Percentiles rank a stretch among this genome's conserved stretches.
phyloP scores from a whole-genome alignment of 2,113 vertebrate genomes.

The Carassius carassius region DNA sequence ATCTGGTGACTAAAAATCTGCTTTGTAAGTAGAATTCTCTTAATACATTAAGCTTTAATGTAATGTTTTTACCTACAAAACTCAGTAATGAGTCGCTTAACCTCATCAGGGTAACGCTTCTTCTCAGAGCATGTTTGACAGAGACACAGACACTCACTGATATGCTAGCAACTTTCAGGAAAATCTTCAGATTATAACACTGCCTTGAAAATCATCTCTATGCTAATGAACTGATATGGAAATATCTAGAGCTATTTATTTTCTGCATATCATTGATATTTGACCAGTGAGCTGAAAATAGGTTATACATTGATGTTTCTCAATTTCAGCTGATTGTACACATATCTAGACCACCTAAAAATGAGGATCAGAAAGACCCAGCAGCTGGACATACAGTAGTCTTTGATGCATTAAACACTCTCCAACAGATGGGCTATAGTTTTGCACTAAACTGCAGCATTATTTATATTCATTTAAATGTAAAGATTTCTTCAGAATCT shows the following conservation, averaged over 20 bases:
- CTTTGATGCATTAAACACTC: too few relatives aligned
- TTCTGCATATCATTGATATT: neutral
- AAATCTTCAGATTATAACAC: neutral
- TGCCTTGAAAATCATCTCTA: neutral
- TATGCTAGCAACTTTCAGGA: neutral
- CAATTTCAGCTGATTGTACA: too few relatives aligned
- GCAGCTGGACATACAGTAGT: too few relatives aligned
- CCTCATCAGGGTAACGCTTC: neutral
- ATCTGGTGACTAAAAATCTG: neutral
- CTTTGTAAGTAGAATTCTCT: neutral
- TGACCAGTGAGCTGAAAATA: too few relatives aligned
- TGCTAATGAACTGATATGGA: neutral
- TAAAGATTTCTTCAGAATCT: too few relatives aligned
- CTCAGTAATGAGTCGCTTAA: neutral
- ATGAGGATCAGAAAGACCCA: too few relatives aligned
- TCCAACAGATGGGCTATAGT: too few relatives aligned
- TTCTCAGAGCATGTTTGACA: constrained; percentile 11
- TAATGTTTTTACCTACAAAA: neutral
- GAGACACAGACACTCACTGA: neutral
- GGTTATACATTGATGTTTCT: too few relatives aligned
- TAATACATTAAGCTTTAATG: neutral
- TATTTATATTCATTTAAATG: too few relatives aligned
- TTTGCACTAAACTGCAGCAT: too few relatives aligned
- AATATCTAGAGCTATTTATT: neutral
- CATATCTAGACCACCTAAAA: too few relatives aligned